These are phyloP conservation scores for Astreopora myriophthalma DNA, from an alignment of 64 coral and sea anemone genomes.

Conservation along the genomic window DNA sequence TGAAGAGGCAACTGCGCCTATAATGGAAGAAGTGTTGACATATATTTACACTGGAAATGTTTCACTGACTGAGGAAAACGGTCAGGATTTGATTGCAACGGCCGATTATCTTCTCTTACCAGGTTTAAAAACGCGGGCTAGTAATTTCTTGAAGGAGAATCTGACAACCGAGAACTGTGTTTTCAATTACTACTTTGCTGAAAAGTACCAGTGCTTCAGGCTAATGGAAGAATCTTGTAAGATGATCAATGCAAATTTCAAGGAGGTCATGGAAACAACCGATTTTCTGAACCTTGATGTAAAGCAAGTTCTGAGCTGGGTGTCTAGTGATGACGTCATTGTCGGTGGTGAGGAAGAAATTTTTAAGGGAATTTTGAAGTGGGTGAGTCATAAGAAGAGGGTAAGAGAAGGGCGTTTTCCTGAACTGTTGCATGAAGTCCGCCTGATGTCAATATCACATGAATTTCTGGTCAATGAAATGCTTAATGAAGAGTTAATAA, in stretches of 20 bases:
- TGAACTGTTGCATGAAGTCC: not conserved
- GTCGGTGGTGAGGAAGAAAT: not conserved
- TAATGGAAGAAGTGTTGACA: not conserved
- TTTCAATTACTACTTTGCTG: slow-evolving; percentile 5
- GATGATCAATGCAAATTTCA: not conserved
- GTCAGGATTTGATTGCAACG: not conserved
- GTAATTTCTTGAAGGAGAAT: not conserved
- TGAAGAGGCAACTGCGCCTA: not conserved
- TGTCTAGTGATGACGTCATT: slow-evolving; percentile 5
- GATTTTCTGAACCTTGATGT: not conserved
- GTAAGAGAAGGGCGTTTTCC: not conserved
- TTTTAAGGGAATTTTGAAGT: slow-evolving; percentile 4
- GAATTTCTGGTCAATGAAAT: not conserved
- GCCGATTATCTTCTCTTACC: slow-evolving; percentile 10
- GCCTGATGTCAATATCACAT: not conserved
- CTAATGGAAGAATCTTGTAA: not conserved
- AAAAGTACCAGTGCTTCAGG: not conserved
- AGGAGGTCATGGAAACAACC: not conserved
- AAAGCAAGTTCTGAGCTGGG: not conserved
- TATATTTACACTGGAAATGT: slow-evolving; percentile 16
- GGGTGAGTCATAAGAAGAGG: not conserved
- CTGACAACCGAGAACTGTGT: not conserved
- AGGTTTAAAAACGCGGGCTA: not conserved
- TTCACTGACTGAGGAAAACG: not conserved
- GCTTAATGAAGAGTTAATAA: not conserved